These are phyloP conservation scores for Halocaridina rubra DNA, from an alignment of 2,888 invertebrate genomes.

Conservation along the genomic window DNA sequence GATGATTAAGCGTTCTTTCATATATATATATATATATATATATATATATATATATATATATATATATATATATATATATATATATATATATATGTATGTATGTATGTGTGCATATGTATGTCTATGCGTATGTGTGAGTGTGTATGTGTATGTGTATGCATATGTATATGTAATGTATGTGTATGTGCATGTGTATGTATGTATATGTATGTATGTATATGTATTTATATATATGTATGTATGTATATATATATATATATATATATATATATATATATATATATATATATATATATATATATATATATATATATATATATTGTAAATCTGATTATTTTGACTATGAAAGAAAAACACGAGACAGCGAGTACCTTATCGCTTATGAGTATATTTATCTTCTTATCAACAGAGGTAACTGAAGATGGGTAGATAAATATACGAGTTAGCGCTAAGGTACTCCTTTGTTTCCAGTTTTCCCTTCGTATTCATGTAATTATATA, in stretches of 20 bases:
- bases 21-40: constrained; percentile 13
- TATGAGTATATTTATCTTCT: too few relatives aligned
- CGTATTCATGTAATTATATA: too few relatives aligned
- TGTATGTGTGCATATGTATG: constrained; percentile 2
- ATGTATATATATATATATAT: not conserved
- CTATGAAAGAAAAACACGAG: too few relatives aligned
- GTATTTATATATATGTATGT: not conserved
- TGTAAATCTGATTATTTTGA: too few relatives aligned
- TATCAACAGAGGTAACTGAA: too few relatives aligned
- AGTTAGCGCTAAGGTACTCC: too few relatives aligned
- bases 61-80: constrained; percentile 22
- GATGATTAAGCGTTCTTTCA: too few relatives aligned
- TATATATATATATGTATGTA: constrained; percentile 25
- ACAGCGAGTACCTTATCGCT: too few relatives aligned
- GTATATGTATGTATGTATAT: not conserved
- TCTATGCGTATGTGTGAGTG: not conserved
- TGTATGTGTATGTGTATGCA: not conserved
- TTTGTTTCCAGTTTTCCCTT: too few relatives aligned
- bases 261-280: not conserved
- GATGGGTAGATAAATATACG: too few relatives aligned
- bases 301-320: too few relatives aligned
- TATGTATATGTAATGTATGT: not conserved
- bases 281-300: not conserved
- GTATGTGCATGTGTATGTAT: not conserved
- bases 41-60: not conserved